Conservation (phyloP, 2,797 vertebrate species). For the Coregonus suidteri region DNA sequence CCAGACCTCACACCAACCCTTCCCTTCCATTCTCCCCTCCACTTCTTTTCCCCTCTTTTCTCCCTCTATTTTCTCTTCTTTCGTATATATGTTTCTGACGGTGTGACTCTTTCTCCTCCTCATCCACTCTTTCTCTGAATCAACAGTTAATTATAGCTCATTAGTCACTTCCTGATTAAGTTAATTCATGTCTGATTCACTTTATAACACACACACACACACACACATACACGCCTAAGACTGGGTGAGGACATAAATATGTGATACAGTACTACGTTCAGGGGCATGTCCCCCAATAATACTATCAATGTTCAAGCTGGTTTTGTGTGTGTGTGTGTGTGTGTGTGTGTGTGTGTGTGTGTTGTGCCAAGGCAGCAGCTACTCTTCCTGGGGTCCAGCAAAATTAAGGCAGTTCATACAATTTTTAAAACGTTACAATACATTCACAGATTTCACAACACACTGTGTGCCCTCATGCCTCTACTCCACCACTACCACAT, state of each 20-base stretch:
- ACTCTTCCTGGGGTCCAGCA: too few species aligned
- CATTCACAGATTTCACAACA: too few species aligned
- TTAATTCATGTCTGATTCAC: not conserved
- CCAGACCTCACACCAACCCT: not conserved
- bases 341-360: too few species aligned
- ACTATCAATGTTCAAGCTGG: not conserved
- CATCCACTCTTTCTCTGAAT: not conserved
- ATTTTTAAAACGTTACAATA: too few species aligned
- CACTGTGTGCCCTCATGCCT: too few species aligned
- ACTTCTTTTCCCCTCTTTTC: not conserved
- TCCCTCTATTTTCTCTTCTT: not conserved
- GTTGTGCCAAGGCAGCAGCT: too few species aligned
- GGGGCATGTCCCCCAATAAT: not conserved
- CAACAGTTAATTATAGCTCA: not conserved
- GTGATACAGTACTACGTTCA: not conserved
- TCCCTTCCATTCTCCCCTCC: not conserved
- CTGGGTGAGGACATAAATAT: not conserved
- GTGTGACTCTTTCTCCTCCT: not conserved
- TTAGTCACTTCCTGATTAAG: conserved; percentile 10
- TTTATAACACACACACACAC: not conserved
- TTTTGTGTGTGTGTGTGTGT: not conserved
- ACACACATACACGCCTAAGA: not conserved
- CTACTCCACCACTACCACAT: too few species aligned
- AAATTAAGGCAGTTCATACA: too few species aligned
- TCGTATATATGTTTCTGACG: not conserved